Percentiles rank a stretch among this genome's conserved stretches.
phyloP scores from a whole-genome alignment of 2,797 vertebrate genomes.

The Chromobotia macracanthus region DNA sequence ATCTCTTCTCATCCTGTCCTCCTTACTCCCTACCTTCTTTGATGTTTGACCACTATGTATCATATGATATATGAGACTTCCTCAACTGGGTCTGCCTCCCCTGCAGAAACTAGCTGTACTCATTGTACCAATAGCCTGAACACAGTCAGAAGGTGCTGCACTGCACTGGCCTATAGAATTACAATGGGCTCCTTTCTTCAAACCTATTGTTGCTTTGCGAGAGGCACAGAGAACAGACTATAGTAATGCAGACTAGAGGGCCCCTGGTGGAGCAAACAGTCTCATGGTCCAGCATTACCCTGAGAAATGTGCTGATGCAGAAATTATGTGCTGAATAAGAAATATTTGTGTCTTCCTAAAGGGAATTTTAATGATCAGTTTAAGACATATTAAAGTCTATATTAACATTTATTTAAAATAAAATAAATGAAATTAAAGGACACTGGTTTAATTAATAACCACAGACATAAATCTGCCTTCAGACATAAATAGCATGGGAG shows the following conservation, averaged over 20 bases:
- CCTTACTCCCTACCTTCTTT: conserved; percentile 36
- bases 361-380: background rate
- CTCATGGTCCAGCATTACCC: conserved; percentile 59
- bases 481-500: background rate
- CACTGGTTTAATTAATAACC: background rate
- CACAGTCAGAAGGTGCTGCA: conserved; percentile 53
- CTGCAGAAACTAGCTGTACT: conserved; percentile 32
- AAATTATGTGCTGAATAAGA: conserved; percentile 43
- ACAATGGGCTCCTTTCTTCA: conserved; percentile 74
- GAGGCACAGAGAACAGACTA: conserved; percentile 65
- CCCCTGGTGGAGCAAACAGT: conserved; percentile 66
- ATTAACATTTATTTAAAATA: background rate
- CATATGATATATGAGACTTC: conserved; percentile 41
- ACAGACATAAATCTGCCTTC: background rate
- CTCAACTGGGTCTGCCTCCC: conserved; percentile 27
- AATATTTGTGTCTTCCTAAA: background rate
- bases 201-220: conserved; percentile 70
- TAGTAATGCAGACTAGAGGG: conserved; percentile 35
- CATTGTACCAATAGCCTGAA: conserved; percentile 48
- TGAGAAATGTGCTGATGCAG: conserved; percentile 57
- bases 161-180: conserved; percentile 64
- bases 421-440: background rate
- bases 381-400: background rate
- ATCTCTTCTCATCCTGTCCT: conserved; percentile 42
- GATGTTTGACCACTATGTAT: conserved; percentile 40